phyloP scores from a whole-genome alignment of 2,113 vertebrate genomes.

The Dunckerocampus dactyliophorus region DNA sequence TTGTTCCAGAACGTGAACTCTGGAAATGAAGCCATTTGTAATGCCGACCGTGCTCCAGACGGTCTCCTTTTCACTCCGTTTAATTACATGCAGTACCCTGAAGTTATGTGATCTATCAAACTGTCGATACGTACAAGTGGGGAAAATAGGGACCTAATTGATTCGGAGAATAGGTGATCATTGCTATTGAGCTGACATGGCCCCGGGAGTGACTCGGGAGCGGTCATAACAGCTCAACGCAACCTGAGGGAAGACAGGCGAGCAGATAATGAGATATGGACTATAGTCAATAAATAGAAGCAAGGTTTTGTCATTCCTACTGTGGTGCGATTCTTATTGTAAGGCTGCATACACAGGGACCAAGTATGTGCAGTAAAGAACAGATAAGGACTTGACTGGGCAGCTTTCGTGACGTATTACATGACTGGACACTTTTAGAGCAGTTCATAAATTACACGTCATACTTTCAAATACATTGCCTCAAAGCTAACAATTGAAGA shows the following conservation, averaged over 20 bases:
- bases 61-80: conserved; percentile 35
- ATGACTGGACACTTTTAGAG: no score
- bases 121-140: conserved; percentile 61
- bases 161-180: conserved; percentile 59
- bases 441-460: no score
- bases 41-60: conserved; percentile 24
- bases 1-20: conserved; percentile 6
- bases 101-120: conserved; percentile 63
- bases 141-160: conserved; percentile 57
- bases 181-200: conserved; percentile 57
- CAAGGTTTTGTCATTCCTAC: neutral
- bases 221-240: conserved; percentile 22
- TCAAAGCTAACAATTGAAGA: no score
- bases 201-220: conserved; percentile 17
- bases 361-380: no score
- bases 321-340: neutral
- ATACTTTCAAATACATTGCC: no score
- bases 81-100: conserved; percentile 51
- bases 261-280: conserved; percentile 32
- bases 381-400: no score
- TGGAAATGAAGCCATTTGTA: conserved; percentile 34
- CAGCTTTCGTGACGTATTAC: no score
- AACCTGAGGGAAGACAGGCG: conserved; percentile 11
- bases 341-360: no score
- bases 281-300: conserved; percentile 8